Base-by-base conservation (phyloP, 2,888 invertebrate species). In the Kryphioiulus occultus region DNA sequence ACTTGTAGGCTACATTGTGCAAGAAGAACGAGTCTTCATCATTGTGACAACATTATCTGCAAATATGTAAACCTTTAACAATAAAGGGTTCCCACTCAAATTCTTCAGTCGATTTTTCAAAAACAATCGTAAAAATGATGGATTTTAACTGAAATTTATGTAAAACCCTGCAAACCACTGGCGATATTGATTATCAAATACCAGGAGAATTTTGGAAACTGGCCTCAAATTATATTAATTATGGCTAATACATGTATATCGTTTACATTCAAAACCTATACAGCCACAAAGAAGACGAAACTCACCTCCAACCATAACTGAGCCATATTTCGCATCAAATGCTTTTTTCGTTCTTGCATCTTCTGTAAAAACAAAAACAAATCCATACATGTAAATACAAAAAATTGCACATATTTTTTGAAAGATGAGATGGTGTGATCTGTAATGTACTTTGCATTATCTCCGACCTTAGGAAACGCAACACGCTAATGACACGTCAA, bases 281-380 rank as follows among this genome's bases (percentile, higher is more conserved):
- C 30, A 26, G 30, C 30, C 15, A 78, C 10, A 68, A 26, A 26
- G 59, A 68, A 68, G 26, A 68, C 2, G 15, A 78, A 12, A 7
- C 85, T 44, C 10, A 97, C 96, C 90, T 95, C 95, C 87, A 98
- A 93, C 96, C 98, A 97, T 88, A 98, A 93, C 90, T 96, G 96
- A 2, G 98, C 98, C 94, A 98, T 96, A 87, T 96, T 95, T 89
- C 95, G 94, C 94, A 96, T 95, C 89, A 96, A 92, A 88, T 94
- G 94, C 86, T 94, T 94, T 88, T 85, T 85, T 9, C 78, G 85
- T 30, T 85, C 88, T 32, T 85, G 68, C 19, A 32, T n/a, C 47
- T 85, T 78, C 85, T 88, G 85, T n/a, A 84, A 47, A 87, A 47
- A 15, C 35, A 84, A 15, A 84, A 30, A 47, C 5, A 85, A 12